These are phyloP conservation scores for Dyspetes luteomarginatus DNA, from an alignment of 2,888 invertebrate genomes.

Conservation along the genomic window DNA sequence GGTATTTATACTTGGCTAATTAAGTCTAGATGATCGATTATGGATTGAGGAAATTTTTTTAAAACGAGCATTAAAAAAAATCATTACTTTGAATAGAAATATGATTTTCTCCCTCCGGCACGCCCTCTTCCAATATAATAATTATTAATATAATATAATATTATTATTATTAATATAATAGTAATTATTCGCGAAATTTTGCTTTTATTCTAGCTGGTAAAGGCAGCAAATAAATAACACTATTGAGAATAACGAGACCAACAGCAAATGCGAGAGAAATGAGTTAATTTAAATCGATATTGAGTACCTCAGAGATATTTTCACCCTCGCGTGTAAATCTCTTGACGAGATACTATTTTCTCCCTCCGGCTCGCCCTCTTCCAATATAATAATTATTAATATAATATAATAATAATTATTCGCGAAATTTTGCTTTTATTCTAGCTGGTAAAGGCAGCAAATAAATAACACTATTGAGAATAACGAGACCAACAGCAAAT, in stretches of 20 bases:
- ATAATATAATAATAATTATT: constrained; percentile 83
- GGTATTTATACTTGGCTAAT: constrained; percentile 41
- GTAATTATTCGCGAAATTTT: constrained; percentile 91
- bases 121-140: too few species aligned
- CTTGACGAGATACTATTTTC: constrained; percentile 84
- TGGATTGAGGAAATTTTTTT: neutral
- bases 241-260: constrained; percentile 92
- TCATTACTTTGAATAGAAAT: too few species aligned
- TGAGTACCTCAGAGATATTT: constrained; percentile 86
- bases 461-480: constrained; percentile 93
- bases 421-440: constrained; percentile 94
- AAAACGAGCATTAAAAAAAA: too few species aligned
- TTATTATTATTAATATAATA: too few species aligned
- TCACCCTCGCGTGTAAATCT: constrained; percentile 87
- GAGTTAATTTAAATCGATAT: constrained; percentile 91
- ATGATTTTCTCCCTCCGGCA: constrained; percentile 61
- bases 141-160: too few species aligned
- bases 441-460: constrained; percentile 93
- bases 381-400: too few species aligned
- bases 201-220: constrained; percentile 93
- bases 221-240: constrained; percentile 93
- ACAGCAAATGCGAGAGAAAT: constrained; percentile 93
- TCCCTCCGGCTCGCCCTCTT: constrained; percentile 62
- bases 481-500: constrained; percentile 91
- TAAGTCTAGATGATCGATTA: neutral